Evolutionary conservation across 2,797 vertebrate species (phyloP), one percentile per base, ranked within the genome.

Genomic region (Cercopithecus neglectus): DNA sequence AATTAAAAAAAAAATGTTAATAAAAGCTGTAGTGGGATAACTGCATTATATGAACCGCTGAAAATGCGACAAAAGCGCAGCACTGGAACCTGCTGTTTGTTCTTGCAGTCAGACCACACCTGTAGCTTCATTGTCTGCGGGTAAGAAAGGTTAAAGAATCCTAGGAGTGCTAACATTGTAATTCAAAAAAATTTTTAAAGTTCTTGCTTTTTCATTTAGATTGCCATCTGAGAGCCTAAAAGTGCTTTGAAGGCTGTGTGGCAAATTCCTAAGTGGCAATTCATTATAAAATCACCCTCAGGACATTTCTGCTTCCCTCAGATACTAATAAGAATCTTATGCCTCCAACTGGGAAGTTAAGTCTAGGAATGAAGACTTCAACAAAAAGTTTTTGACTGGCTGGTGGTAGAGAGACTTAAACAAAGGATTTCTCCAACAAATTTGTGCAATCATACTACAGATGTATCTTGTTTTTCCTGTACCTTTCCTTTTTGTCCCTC

Each of bases 261-360:
- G 67, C 67, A 84, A 48, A 39, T 89, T 83, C 57, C 41, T 79
- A 39, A 85, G 30, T 64, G 41, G 55, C 67, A 72, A 3, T 44
- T 83, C 64, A 67, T 59, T 83, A 28, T 84, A 85, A 75, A 94
- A 53, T 76, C 80, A 78, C 46, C 64, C 50, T 59, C 28, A 3
- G 44, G 79, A 67, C 76, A 17, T 93, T 78, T 95, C 48, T 81
- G 0, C 80, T 81, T 95, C 79, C 74, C 70, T 88, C 80, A 53
- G 16, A n/a, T 79, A 46, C 76, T 87, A 50, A 41, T 86, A 41
- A 82, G 87, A 67, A 87, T 76, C 61, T 86, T 30, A 57, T 2
- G 30, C 33, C 21, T 87, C 81, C 44, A 41, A 48, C 89, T 90
- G 95, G 76, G 88, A 92, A 92, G 59, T 84, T 67, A 91, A 89